Evolutionary conservation across 1,140 invertebrate species (phyloP), one percentile per base, ranked within the genome.

Genomic region (Mylabris phalerata): DNA sequence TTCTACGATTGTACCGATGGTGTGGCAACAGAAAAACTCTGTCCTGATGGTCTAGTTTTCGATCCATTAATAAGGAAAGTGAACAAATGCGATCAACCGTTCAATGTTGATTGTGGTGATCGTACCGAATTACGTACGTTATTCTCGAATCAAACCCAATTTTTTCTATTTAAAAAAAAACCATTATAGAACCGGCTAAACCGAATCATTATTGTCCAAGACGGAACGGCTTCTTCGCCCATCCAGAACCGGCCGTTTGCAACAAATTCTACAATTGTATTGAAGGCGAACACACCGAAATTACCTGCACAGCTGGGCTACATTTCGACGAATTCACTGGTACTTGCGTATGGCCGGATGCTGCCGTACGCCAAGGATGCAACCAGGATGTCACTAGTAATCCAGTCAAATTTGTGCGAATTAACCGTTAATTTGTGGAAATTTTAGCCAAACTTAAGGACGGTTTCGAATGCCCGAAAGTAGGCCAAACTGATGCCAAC

Each of bases 191-290:
- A 73, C 81, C 85, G 42, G 84, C 90, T 27, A 84, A 87, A 66
- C 79, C 85, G 3, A 87, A 77, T 65, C 76, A 79, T 57, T 79
- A 83, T 49, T 95, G 92, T 68, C 90, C 90, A 4, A 80, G 91
- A 57, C 81, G 82, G 66, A 93, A 93, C 72, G 92, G 92, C 4
- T 92, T 92, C 81, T 94, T 92, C 75, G 85, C 89, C 2, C 89
- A 95, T 77, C 89, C 89, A 3, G 88, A 93, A 64, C 74, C 85
- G 9, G 72, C 81, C 2, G 80, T 90, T 3, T 94, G 92, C 78
- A 87, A 92, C 69, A 75, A 90, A 48, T 95, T 93, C 80, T 92
- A 82, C 79, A 92, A 92, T 74, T 94, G 92, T 71, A 92, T 92
- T 63, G 87, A 92, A 54, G 91, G 92, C 19, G 86, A 89, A 32